phyloP scores from a whole-genome alignment of 2,113 vertebrate species.

The Myrmophylax atrothorax region DNA sequence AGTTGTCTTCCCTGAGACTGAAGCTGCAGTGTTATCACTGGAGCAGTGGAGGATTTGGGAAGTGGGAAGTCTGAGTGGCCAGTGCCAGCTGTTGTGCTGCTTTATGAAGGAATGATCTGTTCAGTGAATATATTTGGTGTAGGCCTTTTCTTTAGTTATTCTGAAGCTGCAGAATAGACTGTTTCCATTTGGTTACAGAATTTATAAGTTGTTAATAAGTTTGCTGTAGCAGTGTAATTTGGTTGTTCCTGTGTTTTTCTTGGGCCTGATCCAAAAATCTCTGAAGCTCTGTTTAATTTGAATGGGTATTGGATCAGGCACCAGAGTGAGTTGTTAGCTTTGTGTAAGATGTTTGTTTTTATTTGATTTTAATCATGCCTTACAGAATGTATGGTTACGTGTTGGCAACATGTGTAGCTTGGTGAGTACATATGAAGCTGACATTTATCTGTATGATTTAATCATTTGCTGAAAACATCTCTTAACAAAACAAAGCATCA shows the following conservation, averaged over 20 bases:
- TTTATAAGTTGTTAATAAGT: not conserved
- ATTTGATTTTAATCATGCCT: constrained; percentile 35
- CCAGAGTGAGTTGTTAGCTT: not conserved
- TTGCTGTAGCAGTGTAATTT: not conserved
- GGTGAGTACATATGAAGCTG: not conserved
- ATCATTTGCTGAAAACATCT: not conserved
- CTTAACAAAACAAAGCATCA: not conserved
- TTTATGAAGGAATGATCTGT: not conserved
- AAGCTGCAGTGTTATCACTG: not conserved
- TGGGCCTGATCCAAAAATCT: not conserved
- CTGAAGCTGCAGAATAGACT: not conserved
- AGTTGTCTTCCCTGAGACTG: not conserved
- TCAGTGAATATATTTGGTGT: not conserved
- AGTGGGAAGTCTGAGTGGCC: not conserved
- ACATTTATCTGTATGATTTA: not conserved
- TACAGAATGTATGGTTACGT: not conserved
- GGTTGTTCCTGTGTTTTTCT: not conserved
- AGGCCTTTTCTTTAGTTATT: not conserved
- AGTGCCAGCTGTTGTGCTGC: not conserved
- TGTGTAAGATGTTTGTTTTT: constrained; percentile 6
- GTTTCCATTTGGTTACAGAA: not conserved
- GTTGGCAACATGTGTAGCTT: not conserved
- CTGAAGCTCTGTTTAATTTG: not conserved
- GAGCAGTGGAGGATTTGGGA: not conserved
- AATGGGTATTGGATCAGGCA: not conserved